A percentile compares a stretch with the other conserved stretches of the same genome.
phyloP scores from a whole-genome alignment of 2,888 invertebrate genomes.

The Panzeria rudis region DNA sequence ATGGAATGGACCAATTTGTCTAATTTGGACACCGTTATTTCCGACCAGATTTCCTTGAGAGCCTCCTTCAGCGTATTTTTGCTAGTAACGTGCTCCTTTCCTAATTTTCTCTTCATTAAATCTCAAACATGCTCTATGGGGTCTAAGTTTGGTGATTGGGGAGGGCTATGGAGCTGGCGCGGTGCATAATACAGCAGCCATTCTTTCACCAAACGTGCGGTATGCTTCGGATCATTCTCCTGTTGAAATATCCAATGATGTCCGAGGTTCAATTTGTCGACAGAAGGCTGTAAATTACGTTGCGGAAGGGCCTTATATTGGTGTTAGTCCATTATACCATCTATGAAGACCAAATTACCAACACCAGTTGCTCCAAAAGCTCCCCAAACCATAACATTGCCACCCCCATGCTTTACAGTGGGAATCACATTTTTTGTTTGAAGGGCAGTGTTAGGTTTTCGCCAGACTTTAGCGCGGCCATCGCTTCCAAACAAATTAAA shows the following conservation, averaged over 20 bases:
- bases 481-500: not conserved
- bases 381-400: not conserved
- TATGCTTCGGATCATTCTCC: not conserved
- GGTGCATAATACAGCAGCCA: not conserved
- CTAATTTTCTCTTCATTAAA: not conserved
- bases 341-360: not conserved
- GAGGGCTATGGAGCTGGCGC: not conserved
- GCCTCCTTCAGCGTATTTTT: not conserved
- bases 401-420: not conserved
- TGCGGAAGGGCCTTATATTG: not conserved
- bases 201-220: not conserved
- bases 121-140: not conserved
- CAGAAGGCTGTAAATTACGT: not conserved
- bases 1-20: slow-evolving; percentile 2
- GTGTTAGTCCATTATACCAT: not conserved
- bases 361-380: not conserved
- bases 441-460: not conserved
- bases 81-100: not conserved
- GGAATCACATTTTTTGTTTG: not conserved
- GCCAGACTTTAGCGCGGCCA: slow-evolving; percentile 1
- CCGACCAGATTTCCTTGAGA: not conserved
- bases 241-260: not conserved
- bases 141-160: not conserved
- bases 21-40: not conserved
- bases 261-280: slow-evolving; percentile 1